phyloP scores from a whole-genome alignment of 2,888 invertebrate genomes.

The Lamellibrachia columna region DNA sequence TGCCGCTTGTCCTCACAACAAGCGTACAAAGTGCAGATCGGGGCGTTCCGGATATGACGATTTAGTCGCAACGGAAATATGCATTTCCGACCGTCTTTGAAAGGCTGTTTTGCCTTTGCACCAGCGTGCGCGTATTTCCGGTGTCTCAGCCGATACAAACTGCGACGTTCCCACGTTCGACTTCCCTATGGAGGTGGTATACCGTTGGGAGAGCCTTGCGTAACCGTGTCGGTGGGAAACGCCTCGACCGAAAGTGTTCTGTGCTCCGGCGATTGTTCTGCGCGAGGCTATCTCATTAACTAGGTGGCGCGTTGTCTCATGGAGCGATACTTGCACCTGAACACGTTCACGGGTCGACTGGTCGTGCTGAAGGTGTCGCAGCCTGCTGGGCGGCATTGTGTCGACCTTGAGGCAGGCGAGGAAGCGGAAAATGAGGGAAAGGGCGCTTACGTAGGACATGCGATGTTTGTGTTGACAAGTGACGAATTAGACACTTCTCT shows the following conservation, averaged over 20 bases:
- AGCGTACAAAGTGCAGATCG: background rate
- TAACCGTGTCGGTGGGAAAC: background rate
- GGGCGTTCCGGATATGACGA: background rate
- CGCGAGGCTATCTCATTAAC: background rate
- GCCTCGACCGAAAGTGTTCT: background rate
- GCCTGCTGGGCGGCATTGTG: background rate
- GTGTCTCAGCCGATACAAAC: background rate
- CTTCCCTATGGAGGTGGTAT: background rate
- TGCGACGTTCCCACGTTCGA: background rate
- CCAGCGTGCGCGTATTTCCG: background rate
- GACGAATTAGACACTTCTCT: background rate
- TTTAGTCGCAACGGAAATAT: background rate
- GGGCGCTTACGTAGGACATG: background rate
- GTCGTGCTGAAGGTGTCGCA: background rate
- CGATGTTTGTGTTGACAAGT: background rate
- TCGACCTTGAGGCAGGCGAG: background rate
- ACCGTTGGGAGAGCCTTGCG: conserved; percentile 16
- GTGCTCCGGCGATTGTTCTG: background rate
- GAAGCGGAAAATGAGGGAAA: background rate
- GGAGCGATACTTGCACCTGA: background rate
- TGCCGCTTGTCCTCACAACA: background rate
- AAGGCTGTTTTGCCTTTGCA: background rate
- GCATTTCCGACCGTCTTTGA: background rate
- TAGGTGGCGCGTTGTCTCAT: background rate
- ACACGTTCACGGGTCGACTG: background rate